Base-by-base conservation (phyloP, 2,888 invertebrate species). In the Drosophila paracracens region DNA sequence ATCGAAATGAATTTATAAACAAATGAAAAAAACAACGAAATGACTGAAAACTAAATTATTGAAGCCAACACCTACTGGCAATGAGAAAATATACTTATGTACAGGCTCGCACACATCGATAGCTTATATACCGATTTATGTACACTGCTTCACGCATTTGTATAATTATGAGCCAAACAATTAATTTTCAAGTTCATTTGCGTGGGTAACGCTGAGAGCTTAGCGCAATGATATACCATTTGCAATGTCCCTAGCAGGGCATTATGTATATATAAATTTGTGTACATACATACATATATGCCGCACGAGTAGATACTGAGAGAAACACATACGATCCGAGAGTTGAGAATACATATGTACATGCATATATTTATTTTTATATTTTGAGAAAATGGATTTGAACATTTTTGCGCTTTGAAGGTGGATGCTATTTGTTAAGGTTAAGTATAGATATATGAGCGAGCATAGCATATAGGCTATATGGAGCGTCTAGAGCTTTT, bases 361-460 rank as follows among this genome's bases (percentile, higher is more conserved):
- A 59, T 76, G 58, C 64, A 74, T 70, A 79, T 73, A 85, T 89
- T 86, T 86, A 86, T 86, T 89, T 86, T 90, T 90, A 90, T 89
- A 90, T 75, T 89, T 77, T 61, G 68, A 82, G 83, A 79, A 90
- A 83, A 83, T 76, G 67, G 81, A 72, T 85, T 83, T 70, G 70
- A 81, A 83, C 43, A 65, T 60, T 83, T 73, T 62, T 81, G 69
- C 74, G 70, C 78, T 62, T 75, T 83, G 87, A 86, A 88, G 85
- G 86, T 87, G 86, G 80, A 89, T 80, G 85, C 85, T 90, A 71
- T 87, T 79, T 87, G 90, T 89, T 87, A 90, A 87, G 87, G 91
- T 88, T 88, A 88, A 89, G 79, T 81, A 88, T 74, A 74, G 68
- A 75, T 72, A 78, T 63, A 84, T 66, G 64, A 57, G 43, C 25